These are phyloP conservation scores for Lipophrys pholis DNA, from an alignment of 2,113 vertebrate species.

Conservation along the genomic window DNA sequence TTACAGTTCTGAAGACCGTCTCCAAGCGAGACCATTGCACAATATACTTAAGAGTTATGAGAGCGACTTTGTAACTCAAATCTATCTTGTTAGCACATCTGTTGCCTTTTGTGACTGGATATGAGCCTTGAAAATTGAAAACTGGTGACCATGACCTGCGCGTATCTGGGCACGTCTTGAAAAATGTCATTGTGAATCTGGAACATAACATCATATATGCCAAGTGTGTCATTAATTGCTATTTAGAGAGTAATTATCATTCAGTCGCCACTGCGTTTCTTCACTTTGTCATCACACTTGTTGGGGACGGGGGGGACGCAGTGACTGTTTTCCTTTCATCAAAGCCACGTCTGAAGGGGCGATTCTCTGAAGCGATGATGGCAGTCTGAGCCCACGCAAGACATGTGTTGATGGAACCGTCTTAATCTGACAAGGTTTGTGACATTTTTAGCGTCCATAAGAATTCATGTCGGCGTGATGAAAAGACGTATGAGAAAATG, in stretches of 20 bases:
- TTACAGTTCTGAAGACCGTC: too few relatives aligned
- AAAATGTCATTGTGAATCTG: background rate
- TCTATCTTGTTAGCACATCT: too few relatives aligned
- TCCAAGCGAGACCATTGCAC: too few relatives aligned
- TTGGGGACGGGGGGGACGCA: background rate
- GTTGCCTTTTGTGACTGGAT: too few relatives aligned
- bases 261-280: background rate
- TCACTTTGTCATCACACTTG: background rate
- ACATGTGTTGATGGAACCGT: slow-evolving; percentile 55
- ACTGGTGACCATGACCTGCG: background rate
- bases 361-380: slow-evolving; percentile 21
- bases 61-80: too few relatives aligned
- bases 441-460: slow-evolving; percentile 22
- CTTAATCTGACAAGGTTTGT: slow-evolving; percentile 9
- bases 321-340: slow-evolving; percentile 13
- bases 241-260: background rate
- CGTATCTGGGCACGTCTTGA: background rate
- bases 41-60: too few relatives aligned
- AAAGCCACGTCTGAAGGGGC: background rate
- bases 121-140: too few relatives aligned
- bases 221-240: background rate
- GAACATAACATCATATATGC: background rate
- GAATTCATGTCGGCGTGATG: slow-evolving; percentile 23
- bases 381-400: slow-evolving; percentile 28
- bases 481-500: slow-evolving; percentile 28